Conservation (phyloP, 2,113 vertebrate species). For the Cathartes aura region DNA sequence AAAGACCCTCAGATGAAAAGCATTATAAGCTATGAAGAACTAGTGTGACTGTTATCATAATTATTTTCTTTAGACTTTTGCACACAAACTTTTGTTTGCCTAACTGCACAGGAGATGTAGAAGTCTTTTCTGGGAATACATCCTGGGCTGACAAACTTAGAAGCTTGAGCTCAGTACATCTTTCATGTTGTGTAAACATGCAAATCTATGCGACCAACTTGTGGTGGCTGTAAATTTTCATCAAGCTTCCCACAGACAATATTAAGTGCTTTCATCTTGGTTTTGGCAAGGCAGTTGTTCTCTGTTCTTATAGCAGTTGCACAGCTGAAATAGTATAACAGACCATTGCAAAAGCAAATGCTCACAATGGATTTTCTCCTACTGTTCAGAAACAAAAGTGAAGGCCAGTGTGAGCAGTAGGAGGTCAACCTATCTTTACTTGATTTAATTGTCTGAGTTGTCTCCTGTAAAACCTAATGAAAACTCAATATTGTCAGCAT, state of each 20-base stretch:
- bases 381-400: conserved; percentile 23
- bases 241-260: neutral
- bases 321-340: conserved; percentile 21
- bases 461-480: conserved; percentile 50
- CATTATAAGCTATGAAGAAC: neutral
- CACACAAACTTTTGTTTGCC: neutral
- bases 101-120: neutral
- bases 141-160: neutral
- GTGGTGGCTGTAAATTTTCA: neutral
- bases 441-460: conserved; percentile 52
- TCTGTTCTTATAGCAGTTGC: neutral
- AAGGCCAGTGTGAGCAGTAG: conserved; percentile 1
- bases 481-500: conserved; percentile 57
- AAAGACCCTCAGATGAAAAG: neutral
- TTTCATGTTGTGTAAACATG: neutral
- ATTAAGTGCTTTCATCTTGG: neutral
- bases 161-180: neutral
- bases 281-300: neutral
- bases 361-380: conserved; percentile 43
- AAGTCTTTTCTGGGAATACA: neutral
- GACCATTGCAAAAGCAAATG: neutral
- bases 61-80: neutral
- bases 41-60: neutral
- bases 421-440: conserved; percentile 23
- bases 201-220: conserved; percentile 40